Evolutionary conservation across 1,140 invertebrate species (phyloP), one percentile per base, ranked within the genome.

Genomic region (Andricus grossulariae): DNA sequence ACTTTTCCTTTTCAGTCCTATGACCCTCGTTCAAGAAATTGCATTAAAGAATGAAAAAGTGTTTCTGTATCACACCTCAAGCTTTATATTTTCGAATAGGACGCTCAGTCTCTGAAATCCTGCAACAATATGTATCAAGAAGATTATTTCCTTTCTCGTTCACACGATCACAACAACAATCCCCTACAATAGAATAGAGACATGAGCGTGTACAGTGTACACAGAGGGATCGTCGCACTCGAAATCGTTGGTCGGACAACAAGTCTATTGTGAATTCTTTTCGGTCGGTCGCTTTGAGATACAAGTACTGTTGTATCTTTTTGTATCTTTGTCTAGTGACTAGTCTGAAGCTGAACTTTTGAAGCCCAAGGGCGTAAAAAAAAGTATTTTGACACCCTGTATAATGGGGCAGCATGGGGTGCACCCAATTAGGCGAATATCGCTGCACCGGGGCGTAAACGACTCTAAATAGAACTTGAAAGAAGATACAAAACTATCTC

Each of bases 321-420:
- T 25, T 75, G 19, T 45, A 21, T 45, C 39, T 45, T 45, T 45
- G 25, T 66, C 13, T 66, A 66, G 32, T 21, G 25, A 0, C 60
- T 66, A 66, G 39, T 5, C 4, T 32, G 60, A 21, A 18, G 32
- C 21, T 50, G 5, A 21, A 25, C 13, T 45, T 66, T 39, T 45
- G 4, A 18, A 16, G 51, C 49, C 25, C 18, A 55, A 18, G 49
- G 49, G 45, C 25, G 60, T 16, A 73, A 66, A 49, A 25, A 72
- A 80, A 84, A 85, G 90, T 91, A 91, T 91, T 91, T 91, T 91
- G 90, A 91, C 90, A 91, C 90, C 89, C 82, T 80, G 85, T 82
- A 90, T 90, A 91, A 91, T 89, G 82, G 86, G 82, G 79, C 86
- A 89, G 87, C 88, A 86, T 89, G 89, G 86, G 88, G 89, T 84